Conservation (phyloP, 2,888 invertebrate genomes). For the Dryobota labecula region DNA sequence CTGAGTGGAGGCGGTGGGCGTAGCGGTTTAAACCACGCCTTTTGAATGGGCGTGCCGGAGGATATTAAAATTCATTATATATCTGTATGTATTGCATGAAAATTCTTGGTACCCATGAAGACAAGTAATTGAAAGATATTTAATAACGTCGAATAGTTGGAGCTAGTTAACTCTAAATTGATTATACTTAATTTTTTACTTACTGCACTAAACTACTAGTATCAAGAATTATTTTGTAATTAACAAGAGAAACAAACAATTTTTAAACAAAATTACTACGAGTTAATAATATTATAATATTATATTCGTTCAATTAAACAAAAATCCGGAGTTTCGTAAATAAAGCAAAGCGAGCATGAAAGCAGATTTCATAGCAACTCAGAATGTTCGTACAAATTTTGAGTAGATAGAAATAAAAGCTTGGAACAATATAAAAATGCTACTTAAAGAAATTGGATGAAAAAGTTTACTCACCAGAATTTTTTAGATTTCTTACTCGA, state of each 20-base stretch:
- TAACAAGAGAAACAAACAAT: not conserved
- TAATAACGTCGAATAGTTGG: not conserved
- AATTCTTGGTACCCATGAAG: slow-evolving; percentile 15
- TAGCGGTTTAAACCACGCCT: slow-evolving; percentile 82
- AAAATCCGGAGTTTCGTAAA: not conserved
- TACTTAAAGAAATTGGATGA: not conserved
- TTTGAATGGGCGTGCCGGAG: slow-evolving; percentile 78
- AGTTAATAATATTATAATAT: not conserved
- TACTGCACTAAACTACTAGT: too few relatives aligned
- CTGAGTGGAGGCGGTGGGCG: slow-evolving; percentile 84
- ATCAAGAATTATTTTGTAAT: not conserved
- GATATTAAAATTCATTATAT: slow-evolving; percentile 68
- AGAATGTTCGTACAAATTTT: not conserved
- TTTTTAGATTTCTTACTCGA: not conserved
- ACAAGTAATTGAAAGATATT: slow-evolving; percentile 7
- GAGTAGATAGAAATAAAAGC: not conserved
- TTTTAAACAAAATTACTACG: not conserved
- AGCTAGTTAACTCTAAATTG: too few relatives aligned
- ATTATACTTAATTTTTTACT: not conserved
- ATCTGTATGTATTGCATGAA: slow-evolving; percentile 55
- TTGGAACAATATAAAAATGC: too few relatives aligned
- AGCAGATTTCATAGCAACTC: not conserved
- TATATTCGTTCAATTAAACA: not conserved
- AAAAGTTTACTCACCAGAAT: slow-evolving; percentile 7
- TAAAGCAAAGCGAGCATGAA: not conserved